phyloP scores from a whole-genome alignment of 2,888 invertebrate species.

The Caenorhabditis becei region DNA sequence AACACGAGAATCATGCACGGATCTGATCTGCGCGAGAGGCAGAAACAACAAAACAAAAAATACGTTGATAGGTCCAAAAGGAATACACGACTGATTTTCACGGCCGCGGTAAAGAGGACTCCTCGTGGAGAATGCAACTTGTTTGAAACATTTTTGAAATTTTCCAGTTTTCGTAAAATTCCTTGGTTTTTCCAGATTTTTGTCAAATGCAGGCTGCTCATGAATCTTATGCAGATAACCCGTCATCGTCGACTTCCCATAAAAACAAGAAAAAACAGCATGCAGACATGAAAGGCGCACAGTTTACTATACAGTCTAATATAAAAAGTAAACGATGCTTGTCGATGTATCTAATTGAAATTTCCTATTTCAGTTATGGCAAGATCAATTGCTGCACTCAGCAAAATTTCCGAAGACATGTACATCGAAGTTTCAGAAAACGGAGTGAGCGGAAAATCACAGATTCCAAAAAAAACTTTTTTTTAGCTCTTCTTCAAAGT shows the following conservation, averaged over 20 bases:
- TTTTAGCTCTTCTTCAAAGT: slow-evolving; percentile 56
- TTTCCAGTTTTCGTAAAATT: slow-evolving; percentile 5
- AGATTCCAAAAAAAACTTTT: too few species aligned
- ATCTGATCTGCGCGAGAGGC: slow-evolving; percentile 8
- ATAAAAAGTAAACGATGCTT: slow-evolving; percentile 40
- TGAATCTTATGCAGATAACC: slow-evolving; percentile 48
- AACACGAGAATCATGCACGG: slow-evolving; percentile 56
- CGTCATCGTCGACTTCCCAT: slow-evolving; percentile 36
- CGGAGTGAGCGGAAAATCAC: slow-evolving; percentile 52
- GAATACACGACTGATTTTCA: slow-evolving; percentile 23
- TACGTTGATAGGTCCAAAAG: slow-evolving; percentile 21
- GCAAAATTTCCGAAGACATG: slow-evolving; percentile 57
- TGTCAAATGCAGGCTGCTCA: slow-evolving; percentile 47
- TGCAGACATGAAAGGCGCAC: slow-evolving; percentile 61
- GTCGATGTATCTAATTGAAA: background rate
- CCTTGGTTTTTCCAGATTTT: slow-evolving; percentile 12
- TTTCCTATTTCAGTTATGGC: slow-evolving; percentile 47
- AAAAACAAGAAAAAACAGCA: slow-evolving; percentile 5
- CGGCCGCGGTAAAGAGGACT: slow-evolving; percentile 15
- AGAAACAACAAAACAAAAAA: slow-evolving; percentile 19
- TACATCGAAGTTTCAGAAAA: slow-evolving; percentile 50
- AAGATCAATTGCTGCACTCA: slow-evolving; percentile 37
- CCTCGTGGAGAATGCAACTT: slow-evolving; percentile 6
- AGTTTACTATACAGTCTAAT: slow-evolving; percentile 55
- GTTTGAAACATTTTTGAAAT: background rate